Evolutionary conservation across 1,140 invertebrate species (phyloP).

Genomic region (Gryllus bimaculatus): DNA sequence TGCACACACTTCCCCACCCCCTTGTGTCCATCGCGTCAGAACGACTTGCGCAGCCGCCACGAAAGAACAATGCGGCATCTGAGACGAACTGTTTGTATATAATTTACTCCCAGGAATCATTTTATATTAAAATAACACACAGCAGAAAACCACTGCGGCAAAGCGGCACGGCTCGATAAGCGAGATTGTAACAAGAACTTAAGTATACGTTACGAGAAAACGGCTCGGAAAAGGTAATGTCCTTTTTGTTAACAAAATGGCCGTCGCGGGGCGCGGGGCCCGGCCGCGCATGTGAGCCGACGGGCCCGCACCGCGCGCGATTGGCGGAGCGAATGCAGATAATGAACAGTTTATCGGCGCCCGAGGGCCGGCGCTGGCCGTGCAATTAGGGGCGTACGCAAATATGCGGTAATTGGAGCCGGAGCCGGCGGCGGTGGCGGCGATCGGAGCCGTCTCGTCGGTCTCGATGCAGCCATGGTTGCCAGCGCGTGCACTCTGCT

Average conservation of each 20-base stretch:
- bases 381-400: neutral
- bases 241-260: neutral
- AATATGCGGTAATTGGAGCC: slow-evolving; percentile 1
- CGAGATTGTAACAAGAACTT: neutral
- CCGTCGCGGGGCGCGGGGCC: neutral
- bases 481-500: too few species aligned
- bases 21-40: too few species aligned
- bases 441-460: too few species aligned
- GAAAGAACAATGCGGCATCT: neutral
- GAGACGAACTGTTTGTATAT: neutral
- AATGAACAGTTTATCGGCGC: slow-evolving; percentile 3
- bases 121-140: slow-evolving; percentile 1
- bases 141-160: neutral
- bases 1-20: too few species aligned
- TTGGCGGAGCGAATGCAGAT: neutral
- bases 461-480: too few species aligned
- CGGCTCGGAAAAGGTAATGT: neutral
- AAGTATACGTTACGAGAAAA: neutral
- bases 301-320: neutral
- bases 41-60: too few species aligned
- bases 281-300: neutral
- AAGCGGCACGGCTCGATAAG: neutral
- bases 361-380: neutral
- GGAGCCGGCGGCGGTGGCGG: neutral
- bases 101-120: neutral